phyloP scores from a whole-genome alignment of 2,797 vertebrate genomes.

The Meda fulgida region DNA sequence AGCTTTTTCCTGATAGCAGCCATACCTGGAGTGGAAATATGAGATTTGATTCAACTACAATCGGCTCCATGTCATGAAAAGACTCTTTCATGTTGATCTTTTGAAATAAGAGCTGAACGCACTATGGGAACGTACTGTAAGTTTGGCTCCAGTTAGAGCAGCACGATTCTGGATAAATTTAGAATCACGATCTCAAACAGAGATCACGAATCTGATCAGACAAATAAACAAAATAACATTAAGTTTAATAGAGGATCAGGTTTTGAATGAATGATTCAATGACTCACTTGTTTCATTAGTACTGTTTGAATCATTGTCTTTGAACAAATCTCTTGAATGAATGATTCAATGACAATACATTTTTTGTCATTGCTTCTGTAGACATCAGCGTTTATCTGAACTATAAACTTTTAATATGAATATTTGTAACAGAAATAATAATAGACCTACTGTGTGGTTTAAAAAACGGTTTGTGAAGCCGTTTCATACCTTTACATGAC shows the following conservation, averaged over 20 bases:
- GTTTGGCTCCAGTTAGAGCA: background rate
- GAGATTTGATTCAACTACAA: background rate
- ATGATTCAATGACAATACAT: background rate
- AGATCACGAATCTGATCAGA: no score
- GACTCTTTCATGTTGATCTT: background rate
- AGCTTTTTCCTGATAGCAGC: constrained; percentile 96
- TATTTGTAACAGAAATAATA: background rate
- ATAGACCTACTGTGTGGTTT: no score
- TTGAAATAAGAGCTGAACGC: background rate
- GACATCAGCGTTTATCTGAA: no score
- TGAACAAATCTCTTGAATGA: background rate
- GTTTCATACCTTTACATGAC: no score
- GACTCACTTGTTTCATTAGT: background rate
- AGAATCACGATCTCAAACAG: background rate
- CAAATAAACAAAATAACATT: background rate
- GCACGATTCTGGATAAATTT: background rate
- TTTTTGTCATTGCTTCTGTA: no score
- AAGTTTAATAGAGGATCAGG: background rate
- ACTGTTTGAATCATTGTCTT: background rate
- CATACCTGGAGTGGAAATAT: constrained; percentile 79
- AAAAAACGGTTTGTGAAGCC: no score
- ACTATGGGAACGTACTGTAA: background rate
- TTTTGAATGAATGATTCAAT: background rate
- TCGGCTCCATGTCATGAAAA: background rate
- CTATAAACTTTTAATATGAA: background rate